A percentile compares a stretch with the other conserved stretches of the same genome.
Evolutionary conservation across 1,140 invertebrate genomes (phyloP).

Genomic region (Samia ricini): DNA sequence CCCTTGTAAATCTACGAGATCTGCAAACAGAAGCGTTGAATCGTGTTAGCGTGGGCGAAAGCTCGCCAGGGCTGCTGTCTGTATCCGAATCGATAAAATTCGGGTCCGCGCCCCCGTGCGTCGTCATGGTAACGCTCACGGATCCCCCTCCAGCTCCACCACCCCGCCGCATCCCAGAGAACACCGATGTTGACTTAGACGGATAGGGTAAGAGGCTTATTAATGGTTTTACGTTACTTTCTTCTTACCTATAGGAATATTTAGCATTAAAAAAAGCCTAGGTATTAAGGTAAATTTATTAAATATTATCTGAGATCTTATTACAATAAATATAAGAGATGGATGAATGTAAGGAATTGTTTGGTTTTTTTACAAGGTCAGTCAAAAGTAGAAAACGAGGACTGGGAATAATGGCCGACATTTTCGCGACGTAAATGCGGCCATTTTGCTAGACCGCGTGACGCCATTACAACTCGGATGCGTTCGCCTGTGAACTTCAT

Average conservation of each 20-base stretch:
- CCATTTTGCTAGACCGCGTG: conserved; percentile 72
- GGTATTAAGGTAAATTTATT: not conserved
- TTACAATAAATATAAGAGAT: not conserved
- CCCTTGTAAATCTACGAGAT: conserved; percentile 67
- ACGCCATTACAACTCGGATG: conserved; percentile 67
- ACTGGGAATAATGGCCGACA: conserved; percentile 37
- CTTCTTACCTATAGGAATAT: conserved; percentile 38
- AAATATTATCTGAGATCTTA: not conserved
- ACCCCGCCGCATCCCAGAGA: conserved; percentile 53
- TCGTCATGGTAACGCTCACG: conserved; percentile 60
- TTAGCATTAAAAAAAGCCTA: conserved; percentile 9
- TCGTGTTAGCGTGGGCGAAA: conserved; percentile 65
- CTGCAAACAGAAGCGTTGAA: conserved; percentile 69
- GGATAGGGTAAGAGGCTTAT: conserved; percentile 76
- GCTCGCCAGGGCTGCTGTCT: conserved; percentile 67
- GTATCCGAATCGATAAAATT: conserved; percentile 75
- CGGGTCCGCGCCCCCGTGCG: conserved; percentile 67
- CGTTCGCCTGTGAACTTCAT: conserved; percentile 29
- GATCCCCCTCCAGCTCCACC: conserved; percentile 24
- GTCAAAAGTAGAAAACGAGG: conserved; percentile 31
- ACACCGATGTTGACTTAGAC: conserved; percentile 75
- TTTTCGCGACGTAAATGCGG: conserved; percentile 39
- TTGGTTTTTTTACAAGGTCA: not conserved
- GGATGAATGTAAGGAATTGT: not conserved
- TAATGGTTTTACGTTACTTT: conserved; percentile 74